Evolutionary conservation across 2,888 invertebrate species (phyloP), one percentile per base, ranked within the genome.

Genomic region (Schizotus pectinicornis): DNA sequence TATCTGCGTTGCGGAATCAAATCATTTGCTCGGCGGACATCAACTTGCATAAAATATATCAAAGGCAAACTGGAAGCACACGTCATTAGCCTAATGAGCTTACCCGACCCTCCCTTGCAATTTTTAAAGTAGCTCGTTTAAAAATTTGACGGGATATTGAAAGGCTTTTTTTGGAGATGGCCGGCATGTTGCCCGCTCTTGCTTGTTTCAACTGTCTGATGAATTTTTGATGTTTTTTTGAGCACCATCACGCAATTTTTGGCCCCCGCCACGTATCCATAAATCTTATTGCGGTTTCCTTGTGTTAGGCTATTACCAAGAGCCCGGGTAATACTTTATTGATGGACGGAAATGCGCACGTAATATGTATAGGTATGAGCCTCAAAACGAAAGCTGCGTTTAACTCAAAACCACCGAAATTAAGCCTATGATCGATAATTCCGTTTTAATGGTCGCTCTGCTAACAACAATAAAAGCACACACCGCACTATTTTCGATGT

Each of bases 211-310:
- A 22, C 62, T 66, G 63, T 65, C 74, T 77, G 76, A 77, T 76
- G 76, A 75, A 75, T 75, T 74, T 73, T 74, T 77, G 74, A 76
- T 76, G 76, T 67, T 71, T 74, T 75, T 75, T 73, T 75, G 74
- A 74, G 71, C 70, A 65, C 69, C 22, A 30, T 8, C 6, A 7
- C 7, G 65, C 62, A 63, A 67, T 64, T 72, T 72, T 64, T 66
- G 65, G 60, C 67, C 68, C 65, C 64, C 62, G 59, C 14, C 61
- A 58, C 62, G 59, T 62, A 62, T 63, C 59, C 65, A 67, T 67
- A 65, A 65, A 62, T 51, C 63, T 62, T 64, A 53, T 59, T 57
- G 59, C 46, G 54, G 55, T 47, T 45, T 42, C 56, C 51, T 55
- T 52, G 42, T 36, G 22, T 22, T 34, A 42, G 55, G 49, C 53